These are phyloP conservation scores for Pantherophis guttatus DNA, from an alignment of 2,113 vertebrate genomes.

Conservation along the genomic window DNA sequence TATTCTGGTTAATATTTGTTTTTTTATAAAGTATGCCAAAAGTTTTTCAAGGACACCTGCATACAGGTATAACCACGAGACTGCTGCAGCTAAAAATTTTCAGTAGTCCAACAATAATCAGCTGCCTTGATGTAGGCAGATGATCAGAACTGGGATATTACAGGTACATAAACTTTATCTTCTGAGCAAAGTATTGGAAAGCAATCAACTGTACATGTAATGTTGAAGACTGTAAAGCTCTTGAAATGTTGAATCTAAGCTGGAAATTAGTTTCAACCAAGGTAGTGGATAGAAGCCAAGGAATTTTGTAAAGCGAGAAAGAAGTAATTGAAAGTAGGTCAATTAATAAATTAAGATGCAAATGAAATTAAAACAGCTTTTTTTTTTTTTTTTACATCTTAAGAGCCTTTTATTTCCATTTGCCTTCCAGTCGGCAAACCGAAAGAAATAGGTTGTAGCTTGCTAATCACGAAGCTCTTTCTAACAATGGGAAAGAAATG, in stretches of 20 bases:
- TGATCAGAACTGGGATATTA: background rate
- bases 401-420: constrained; percentile 9
- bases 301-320: constrained; percentile 24
- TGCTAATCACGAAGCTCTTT: constrained; percentile 15
- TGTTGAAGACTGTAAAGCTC: background rate
- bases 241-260: constrained; percentile 12
- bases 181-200: background rate
- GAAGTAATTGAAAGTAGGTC: constrained; percentile 48
- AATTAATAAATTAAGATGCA: constrained; percentile 37
- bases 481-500: constrained; percentile 5
- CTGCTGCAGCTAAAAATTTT: background rate
- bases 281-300: constrained; percentile 16
- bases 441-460: constrained; percentile 24
- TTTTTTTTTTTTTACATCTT: background rate
- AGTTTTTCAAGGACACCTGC: background rate
- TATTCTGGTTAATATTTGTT: background rate
- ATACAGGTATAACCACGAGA: background rate
- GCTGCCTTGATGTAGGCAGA: too few relatives aligned
- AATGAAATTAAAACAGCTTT: constrained; percentile 30
- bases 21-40: background rate
- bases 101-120: background rate
- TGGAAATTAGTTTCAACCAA: constrained; percentile 29
- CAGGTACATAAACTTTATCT: background rate
- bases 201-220: background rate
- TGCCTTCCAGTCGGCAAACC: constrained; percentile 16